Percentiles rank a stretch among this genome's conserved stretches.
Evolutionary conservation across 2,113 vertebrate species (phyloP).

Genomic region (Ginglymostoma cirratum): DNA sequence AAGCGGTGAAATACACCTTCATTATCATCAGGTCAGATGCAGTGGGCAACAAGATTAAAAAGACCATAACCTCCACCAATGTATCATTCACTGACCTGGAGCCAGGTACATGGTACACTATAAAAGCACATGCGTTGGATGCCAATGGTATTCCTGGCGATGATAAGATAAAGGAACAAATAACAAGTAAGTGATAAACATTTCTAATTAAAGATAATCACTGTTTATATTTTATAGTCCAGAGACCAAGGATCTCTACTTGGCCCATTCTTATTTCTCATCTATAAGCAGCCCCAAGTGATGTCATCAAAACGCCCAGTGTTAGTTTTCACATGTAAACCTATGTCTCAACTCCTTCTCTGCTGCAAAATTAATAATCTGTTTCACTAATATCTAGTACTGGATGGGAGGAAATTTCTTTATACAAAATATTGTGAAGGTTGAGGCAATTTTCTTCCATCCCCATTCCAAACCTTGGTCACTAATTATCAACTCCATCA

Average conservation of each 20-base stretch:
- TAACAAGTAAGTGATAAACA: slow-evolving; percentile 69
- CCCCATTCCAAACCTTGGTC: neutral
- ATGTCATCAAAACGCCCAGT: neutral
- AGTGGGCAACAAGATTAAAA: slow-evolving; percentile 58
- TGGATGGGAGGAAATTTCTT: neutral
- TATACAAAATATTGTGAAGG: neutral
- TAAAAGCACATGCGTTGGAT: slow-evolving; percentile 76
- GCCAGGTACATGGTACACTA: slow-evolving; percentile 70
- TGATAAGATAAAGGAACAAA: slow-evolving; percentile 69
- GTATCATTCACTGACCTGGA: slow-evolving; percentile 64
- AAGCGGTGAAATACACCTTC: slow-evolving; percentile 69
- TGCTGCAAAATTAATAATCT: neutral
- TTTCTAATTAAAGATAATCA: neutral
- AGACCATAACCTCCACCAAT: slow-evolving; percentile 66
- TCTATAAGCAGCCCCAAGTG: neutral
- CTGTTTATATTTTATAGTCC: neutral
- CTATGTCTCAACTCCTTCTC: neutral
- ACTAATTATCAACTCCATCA: neutral
- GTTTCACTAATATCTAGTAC: neutral
- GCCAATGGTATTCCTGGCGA: slow-evolving; percentile 67
- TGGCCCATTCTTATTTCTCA: neutral
- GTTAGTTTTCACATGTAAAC: neutral
- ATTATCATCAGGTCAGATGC: slow-evolving; percentile 66
- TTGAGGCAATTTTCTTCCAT: neutral
- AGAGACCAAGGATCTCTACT: neutral